A percentile compares a stretch with the other conserved stretches of the same genome.
phyloP scores from a whole-genome alignment of 2,797 vertebrate genomes.

The Sarcoramphus papa region DNA sequence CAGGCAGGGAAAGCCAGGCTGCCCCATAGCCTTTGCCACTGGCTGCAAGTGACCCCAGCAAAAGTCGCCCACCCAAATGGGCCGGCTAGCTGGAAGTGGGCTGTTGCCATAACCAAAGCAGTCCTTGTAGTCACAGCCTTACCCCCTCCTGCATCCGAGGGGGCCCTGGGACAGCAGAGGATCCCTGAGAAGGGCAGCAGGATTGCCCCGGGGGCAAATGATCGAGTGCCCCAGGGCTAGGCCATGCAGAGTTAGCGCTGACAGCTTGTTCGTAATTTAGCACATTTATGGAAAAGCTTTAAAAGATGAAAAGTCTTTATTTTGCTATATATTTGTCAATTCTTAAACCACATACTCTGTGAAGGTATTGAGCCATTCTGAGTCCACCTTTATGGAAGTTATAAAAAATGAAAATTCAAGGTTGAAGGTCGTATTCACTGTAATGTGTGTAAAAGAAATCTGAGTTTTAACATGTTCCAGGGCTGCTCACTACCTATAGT shows the following conservation, averaged over 20 bases:
- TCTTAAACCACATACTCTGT: not conserved
- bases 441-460: not conserved
- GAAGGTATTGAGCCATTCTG: not conserved
- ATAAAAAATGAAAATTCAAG: not conserved
- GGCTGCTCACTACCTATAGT: not conserved
- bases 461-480: not conserved
- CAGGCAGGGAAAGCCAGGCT: not conserved
- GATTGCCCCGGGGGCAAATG: not conserved
- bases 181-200: not conserved
- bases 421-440: not conserved
- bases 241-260: not conserved
- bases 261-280: not conserved
- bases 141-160: fast-evolving
- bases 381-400: not conserved
- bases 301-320: not conserved
- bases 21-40: not conserved
- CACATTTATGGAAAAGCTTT: not conserved
- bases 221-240: fast-evolving
- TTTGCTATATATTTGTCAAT: not conserved
- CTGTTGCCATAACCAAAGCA: not conserved
- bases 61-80: not conserved
- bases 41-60: not conserved
- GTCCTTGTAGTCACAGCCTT: not conserved
- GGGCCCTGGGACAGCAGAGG: not conserved
- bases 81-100: not conserved